Conservation (phyloP, 2,888 invertebrate genomes). For the Pyrocoelia pectoralis region DNA sequence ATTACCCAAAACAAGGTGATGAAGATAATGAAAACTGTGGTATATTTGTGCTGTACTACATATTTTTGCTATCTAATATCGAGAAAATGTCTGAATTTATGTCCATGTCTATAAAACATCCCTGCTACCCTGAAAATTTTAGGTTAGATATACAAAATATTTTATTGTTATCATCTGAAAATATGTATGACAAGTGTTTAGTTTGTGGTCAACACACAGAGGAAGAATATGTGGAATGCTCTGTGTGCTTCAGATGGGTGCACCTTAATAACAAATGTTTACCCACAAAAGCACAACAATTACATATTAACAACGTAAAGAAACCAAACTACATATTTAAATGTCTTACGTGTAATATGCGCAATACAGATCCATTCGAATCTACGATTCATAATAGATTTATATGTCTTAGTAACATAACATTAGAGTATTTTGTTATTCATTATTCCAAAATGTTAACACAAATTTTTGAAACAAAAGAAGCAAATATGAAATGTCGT, state of each 20-base stretch:
- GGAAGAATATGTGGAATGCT: constrained; percentile 2
- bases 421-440: too few relatives aligned
- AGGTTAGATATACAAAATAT: neutral
- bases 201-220: neutral
- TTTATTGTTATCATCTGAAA: neutral
- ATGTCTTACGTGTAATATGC: too few relatives aligned
- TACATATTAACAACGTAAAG: neutral
- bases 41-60: neutral
- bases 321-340: neutral
- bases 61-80: neutral
- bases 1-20: neutral
- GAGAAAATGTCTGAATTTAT: neutral
- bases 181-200: neutral
- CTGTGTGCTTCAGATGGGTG: neutral
- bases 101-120: neutral
- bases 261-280: neutral
- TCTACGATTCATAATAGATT: too few relatives aligned
- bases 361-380: too few relatives aligned
- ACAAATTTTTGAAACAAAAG: too few relatives aligned
- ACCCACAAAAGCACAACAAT: neutral
- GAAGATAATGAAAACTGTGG: neutral
- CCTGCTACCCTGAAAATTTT: neutral
- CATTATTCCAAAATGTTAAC: too few relatives aligned
- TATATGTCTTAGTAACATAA: too few relatives aligned
- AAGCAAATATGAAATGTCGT: too few relatives aligned